Base-by-base conservation (phyloP, 2,113 vertebrate genomes). In the Syrrhaptes paradoxus region DNA sequence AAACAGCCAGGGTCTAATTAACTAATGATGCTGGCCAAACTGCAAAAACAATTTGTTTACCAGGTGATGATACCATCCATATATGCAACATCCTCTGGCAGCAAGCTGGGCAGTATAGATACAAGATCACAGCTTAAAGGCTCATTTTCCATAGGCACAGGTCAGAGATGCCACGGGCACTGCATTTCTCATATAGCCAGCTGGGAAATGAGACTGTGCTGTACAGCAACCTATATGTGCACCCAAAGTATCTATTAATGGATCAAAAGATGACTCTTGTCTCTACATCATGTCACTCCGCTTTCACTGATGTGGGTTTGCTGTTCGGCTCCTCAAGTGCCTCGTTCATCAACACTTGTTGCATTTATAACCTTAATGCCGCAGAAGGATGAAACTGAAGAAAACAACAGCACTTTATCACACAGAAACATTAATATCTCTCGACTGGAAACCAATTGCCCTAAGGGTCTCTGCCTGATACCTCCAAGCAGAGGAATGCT, bases 1-100 rank as follows among this genome's bases (percentile, higher is more conserved):
- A 72, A 96, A 93, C 67, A 92, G 85, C 49, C 90, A 87, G 38
- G 46, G 77, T 89, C 96, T 97, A 96, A 97, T 97, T 96, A 96
- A 95, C 87, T 91, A 96, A 97, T 83, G 87, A 93, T 90, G 77
- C 75, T 75, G 89, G 72, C 91, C 90, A 93, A 96, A 91, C 66
- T 84, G 65, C 63, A 93, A 83, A 85, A 63, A 14, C 61, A 36
- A 57, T 84, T 90, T 94, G 79, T 93, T 92, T 94, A 94, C 65
- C 36, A 58, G 71, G 71, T 28, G 68, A 80, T 70, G 67, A 84
- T 57, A 54, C n/a, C 21, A 46, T 43, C 34, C 58, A 61, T 68
- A n/a, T 4, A 88, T 14, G n/a, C 29, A 48, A 66, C n/a, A 48
- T 59, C 29, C 45, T 76, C 90, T 52, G 66, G 70, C 68, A 81